A percentile compares a stretch with the other conserved stretches of the same genome.
These are phyloP conservation scores for Adela reaumurella DNA, from an alignment of 2,888 invertebrate genomes.

Conservation along the genomic window DNA sequence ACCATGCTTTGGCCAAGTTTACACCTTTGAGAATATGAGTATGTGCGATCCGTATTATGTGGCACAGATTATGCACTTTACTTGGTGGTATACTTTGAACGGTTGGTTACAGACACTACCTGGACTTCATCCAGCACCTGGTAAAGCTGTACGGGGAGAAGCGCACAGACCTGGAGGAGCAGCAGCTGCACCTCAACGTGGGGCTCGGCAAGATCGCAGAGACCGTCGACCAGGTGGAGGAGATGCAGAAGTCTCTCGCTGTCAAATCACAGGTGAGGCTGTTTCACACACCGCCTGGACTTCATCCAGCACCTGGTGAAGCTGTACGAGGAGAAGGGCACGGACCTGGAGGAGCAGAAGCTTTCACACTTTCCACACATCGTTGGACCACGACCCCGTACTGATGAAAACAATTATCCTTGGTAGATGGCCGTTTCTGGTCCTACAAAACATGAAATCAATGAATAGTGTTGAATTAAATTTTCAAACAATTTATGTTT, in stretches of 20 bases:
- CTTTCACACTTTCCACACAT: no score
- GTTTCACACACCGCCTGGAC: constrained; percentile 93
- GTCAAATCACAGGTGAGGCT: constrained; percentile 86
- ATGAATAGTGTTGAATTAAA: no score
- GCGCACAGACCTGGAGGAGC: constrained; percentile 96
- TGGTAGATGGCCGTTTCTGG: no score
- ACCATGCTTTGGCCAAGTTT: no score
- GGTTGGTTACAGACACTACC: constrained; percentile 89
- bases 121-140: constrained; percentile 99
- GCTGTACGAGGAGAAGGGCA: constrained; percentile 94
- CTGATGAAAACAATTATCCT: no score
- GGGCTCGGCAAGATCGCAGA: constrained; percentile 98
- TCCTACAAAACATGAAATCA: no score
- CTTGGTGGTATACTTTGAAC: no score
- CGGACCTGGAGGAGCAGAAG: constrained; percentile 98
- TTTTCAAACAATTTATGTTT: no score
- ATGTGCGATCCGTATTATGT: no score
- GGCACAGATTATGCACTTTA: no score
- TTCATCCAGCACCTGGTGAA: constrained; percentile 99
- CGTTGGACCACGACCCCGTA: no score
- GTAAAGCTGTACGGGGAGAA: constrained; percentile 97
- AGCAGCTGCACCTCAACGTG: constrained; percentile 97
- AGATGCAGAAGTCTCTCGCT: constrained; percentile 97
- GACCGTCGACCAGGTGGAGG: constrained; percentile 98
- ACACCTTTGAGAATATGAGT: no score